Conservation (phyloP, 2,888 invertebrate species). For the Spilarctia lutea region DNA sequence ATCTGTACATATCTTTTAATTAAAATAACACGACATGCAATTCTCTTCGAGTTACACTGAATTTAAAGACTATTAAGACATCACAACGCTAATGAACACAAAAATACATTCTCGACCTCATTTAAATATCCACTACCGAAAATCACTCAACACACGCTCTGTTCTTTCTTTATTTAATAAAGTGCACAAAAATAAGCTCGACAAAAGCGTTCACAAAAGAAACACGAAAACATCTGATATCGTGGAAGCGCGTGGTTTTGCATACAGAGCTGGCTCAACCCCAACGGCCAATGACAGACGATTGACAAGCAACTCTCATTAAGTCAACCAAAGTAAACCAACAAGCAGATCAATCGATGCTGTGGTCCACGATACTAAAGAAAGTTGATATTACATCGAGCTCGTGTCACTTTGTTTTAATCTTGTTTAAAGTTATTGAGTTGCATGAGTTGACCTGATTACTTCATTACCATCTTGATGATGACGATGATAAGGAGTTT, state of each 20-base stretch:
- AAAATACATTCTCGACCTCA: constrained; percentile 36
- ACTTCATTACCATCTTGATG: background rate
- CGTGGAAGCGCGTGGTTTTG: constrained; percentile 37
- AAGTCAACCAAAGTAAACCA: constrained; percentile 49
- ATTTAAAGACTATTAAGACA: constrained; percentile 35
- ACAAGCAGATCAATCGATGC: constrained; percentile 48
- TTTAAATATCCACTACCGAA: constrained; percentile 47
- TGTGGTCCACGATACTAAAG: constrained; percentile 45
- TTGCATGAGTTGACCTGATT: background rate
- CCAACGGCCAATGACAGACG: constrained; percentile 61
- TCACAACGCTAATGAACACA: constrained; percentile 24
- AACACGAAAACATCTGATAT: constrained; percentile 20
- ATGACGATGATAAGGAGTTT: background rate
- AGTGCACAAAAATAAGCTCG: constrained; percentile 42
- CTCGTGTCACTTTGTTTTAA: constrained; percentile 1
- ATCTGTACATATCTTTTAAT: background rate
- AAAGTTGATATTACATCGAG: constrained; percentile 36
- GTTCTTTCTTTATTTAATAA: constrained; percentile 43
- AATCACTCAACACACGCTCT: constrained; percentile 42
- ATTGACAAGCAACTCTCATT: constrained; percentile 80
- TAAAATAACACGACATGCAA: background rate
- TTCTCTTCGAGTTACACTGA: background rate
- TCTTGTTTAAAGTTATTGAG: background rate
- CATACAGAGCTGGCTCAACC: constrained; percentile 42
- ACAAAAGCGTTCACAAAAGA: constrained; percentile 42